These are phyloP conservation scores for Coreius guichenoti DNA, from an alignment of 2,797 vertebrate genomes.

Conservation along the genomic window DNA sequence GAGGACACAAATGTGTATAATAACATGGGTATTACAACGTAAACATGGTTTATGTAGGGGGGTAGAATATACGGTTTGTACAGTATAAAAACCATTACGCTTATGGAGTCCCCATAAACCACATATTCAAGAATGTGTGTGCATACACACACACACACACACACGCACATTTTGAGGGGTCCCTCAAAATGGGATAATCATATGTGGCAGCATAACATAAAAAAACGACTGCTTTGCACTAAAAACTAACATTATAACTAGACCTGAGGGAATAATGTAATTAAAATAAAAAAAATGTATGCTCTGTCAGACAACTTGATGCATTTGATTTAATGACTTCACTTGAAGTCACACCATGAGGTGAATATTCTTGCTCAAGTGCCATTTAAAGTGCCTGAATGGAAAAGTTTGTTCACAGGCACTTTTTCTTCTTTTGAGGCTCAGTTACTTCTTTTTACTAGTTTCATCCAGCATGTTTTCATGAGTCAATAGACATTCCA, in stretches of 20 bases:
- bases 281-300: not conserved
- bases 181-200: not conserved
- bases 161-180: too few relatives aligned
- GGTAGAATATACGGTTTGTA: too few relatives aligned
- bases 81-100: too few relatives aligned
- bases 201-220: not conserved
- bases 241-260: not conserved
- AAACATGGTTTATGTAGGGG: too few relatives aligned
- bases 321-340: conserved; percentile 11
- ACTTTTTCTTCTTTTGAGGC: not conserved
- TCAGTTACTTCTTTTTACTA: not conserved
- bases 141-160: too few relatives aligned
- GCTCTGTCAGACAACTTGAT: conserved; percentile 1
- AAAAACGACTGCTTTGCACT: not conserved
- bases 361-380: not conserved
- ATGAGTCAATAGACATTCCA: not conserved
- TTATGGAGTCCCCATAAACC: too few relatives aligned
- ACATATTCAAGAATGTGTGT: too few relatives aligned
- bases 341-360: not conserved
- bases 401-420: conserved; percentile 15
- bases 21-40: too few relatives aligned
- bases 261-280: not conserved
- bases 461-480: conserved; percentile 11
- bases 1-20: too few relatives aligned
- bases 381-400: conserved; percentile 1